A percentile compares a stretch with the other conserved stretches of the same genome.
Conservation (phyloP, 2,113 vertebrate species). For the Columbina picui region DNA sequence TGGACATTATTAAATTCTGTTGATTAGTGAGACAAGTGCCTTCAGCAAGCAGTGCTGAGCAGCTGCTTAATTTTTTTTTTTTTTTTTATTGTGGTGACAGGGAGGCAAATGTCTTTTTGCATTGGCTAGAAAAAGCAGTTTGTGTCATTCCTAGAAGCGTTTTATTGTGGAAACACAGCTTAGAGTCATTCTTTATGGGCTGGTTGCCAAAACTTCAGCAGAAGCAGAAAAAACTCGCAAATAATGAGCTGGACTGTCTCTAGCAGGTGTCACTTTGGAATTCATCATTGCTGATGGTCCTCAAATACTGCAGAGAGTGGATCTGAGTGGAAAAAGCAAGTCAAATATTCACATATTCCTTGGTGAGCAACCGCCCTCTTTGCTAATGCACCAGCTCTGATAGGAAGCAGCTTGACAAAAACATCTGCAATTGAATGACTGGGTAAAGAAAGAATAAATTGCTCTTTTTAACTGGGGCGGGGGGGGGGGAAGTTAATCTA, state of each 20-base stretch:
- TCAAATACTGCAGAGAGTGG: not conserved
- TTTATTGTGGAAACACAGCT: constrained; percentile 31
- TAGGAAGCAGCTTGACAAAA: not conserved
- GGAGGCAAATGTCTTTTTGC: constrained; percentile 58
- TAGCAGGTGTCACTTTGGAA: constrained; percentile 65
- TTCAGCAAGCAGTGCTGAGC: constrained; percentile 64
- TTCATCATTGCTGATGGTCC: not conserved
- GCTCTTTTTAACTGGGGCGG: not conserved
- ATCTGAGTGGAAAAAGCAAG: not conserved
- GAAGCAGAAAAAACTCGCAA: constrained; percentile 14
- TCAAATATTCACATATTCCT: not conserved
- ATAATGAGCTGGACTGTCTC: constrained; percentile 53
- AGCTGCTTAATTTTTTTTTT: constrained; percentile 67
- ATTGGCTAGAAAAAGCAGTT: constrained; percentile 59
- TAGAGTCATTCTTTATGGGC: not conserved
- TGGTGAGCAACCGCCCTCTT: not conserved
- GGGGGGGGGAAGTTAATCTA: not conserved
- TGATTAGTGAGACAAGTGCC: constrained; percentile 66
- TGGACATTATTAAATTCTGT: constrained; percentile 70
- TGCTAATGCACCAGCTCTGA: not conserved
- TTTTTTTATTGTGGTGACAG: constrained; percentile 23
- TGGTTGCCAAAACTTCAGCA: constrained; percentile 41
- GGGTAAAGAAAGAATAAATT: not conserved
- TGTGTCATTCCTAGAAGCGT: constrained; percentile 60
- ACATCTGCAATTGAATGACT: not conserved